Evolutionary conservation across 92 coral and sea anemone species (phyloP), one percentile per base, ranked within the genome.

Genomic region (Heteractis magnifica): DNA sequence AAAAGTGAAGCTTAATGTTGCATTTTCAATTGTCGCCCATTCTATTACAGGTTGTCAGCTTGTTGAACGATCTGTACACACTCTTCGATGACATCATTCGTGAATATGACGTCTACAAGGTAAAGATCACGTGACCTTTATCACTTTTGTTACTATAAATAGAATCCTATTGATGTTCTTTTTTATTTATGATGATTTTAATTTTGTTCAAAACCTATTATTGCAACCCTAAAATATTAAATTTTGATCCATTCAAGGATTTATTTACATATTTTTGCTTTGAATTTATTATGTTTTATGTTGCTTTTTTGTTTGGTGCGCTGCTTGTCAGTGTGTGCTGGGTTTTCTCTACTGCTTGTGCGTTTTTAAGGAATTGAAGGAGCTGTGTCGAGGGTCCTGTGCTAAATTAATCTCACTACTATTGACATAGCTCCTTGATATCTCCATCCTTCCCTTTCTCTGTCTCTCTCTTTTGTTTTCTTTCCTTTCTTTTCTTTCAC

Each of bases 91-190:
- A 94, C 87, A 94, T 94, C 86, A 92, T 94, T 71, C 68, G 98
- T 51, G 94, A 94, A 90, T 94, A 92, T 85, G 98, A 94, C 88
- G 98, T 94, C 50, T 94, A 94, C 89, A 94, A 94, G 91, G 98
- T 94, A 80, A 83, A 77, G 20, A 51, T 51, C 79, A 76, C 62
- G 58, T 76, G 62, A 51, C 62, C 3, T 71, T 41, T 71, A 23
- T 76, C 58, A 51, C 20, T 76, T 55, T 76, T 55, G 4, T 55
- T 55, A 13, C 79, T 14, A 13, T 76, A 48, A 18, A 76, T 76
- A 51, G 78, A 74, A 64, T 0, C 13, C 16, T 56, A 56, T 58
- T 2, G n/a, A 8, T 64, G 3, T 64, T n/a, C 5, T 18, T 16
- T 64, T 64, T 64, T 1, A 19, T n/a, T 3, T 6, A 64, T 64